Conservation (phyloP, 2,888 invertebrate species). For the Eristalis intricaria region DNA sequence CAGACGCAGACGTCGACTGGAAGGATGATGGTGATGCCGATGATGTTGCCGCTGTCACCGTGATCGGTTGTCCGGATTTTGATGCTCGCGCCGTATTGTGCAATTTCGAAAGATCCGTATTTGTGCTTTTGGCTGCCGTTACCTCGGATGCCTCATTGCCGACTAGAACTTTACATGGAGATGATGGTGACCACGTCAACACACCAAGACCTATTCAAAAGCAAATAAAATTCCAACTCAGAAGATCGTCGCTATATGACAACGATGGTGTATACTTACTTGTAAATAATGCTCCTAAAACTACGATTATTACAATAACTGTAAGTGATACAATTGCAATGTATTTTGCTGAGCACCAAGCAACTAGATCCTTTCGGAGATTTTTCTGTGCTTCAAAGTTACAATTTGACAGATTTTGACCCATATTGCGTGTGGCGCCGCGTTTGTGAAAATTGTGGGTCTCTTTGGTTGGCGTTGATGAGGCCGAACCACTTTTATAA, state of each 20-base stretch:
- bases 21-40: conserved; percentile 84
- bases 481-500: conserved; percentile 92
- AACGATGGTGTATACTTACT: conserved; percentile 83
- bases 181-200: conserved; percentile 91
- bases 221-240: not conserved
- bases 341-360: conserved; percentile 95
- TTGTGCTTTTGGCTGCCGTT: conserved; percentile 86
- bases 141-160: conserved; percentile 89
- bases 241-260: not conserved
- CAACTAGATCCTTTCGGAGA: conserved; percentile 92
- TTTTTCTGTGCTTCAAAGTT: conserved; percentile 92
- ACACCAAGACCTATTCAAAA: conserved; percentile 87
- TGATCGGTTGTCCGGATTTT: conserved; percentile 82
- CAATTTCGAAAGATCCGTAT: conserved; percentile 87
- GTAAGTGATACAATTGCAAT: conserved; percentile 94
- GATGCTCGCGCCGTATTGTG: conserved; percentile 85
- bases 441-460: conserved; percentile 84
- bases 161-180: conserved; percentile 92
- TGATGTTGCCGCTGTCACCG: conserved; percentile 80
- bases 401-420: conserved; percentile 85
- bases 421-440: conserved; percentile 84
- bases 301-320: conserved; percentile 90
- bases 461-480: conserved; percentile 93
- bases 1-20: conserved; percentile 86
- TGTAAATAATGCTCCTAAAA: conserved; percentile 93